Evolutionary conservation across 2,113 vertebrate species (phyloP).

Genomic region (Nanorana parkeri): DNA sequence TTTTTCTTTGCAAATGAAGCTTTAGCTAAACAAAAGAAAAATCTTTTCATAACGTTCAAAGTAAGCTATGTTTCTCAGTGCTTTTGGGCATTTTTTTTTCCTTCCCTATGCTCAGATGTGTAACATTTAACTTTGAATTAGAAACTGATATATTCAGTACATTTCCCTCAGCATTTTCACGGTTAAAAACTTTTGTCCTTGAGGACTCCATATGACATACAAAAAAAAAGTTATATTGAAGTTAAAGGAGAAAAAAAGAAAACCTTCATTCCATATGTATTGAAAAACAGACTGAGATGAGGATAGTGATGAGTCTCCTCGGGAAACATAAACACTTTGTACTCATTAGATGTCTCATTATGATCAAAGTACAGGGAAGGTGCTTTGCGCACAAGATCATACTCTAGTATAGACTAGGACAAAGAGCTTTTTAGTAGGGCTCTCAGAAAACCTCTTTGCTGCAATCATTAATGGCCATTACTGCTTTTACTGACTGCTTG

Average conservation of each 20-base stretch:
- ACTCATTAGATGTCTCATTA: conserved; percentile 81
- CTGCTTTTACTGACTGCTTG: conserved; percentile 75
- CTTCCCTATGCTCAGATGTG: conserved; percentile 21
- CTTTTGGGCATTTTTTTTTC: conserved; percentile 35
- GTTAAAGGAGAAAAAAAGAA: conserved; percentile 57
- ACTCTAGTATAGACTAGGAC: conserved; percentile 74
- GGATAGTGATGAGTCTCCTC: conserved; percentile 76
- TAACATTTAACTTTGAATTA: conserved; percentile 43
- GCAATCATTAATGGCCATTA: conserved; percentile 72
- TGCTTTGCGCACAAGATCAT: conserved; percentile 76
- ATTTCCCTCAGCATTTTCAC: conserved; percentile 10
- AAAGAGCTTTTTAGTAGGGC: conserved; percentile 76
- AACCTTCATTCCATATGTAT: conserved; percentile 63
- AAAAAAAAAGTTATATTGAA: conserved; percentile 55
- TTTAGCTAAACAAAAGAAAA: conserved; percentile 46
- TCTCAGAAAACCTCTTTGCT: conserved; percentile 72
- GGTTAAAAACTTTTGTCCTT: conserved; percentile 55
- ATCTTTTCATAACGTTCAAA: conserved; percentile 28
- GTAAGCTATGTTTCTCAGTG: conserved; percentile 35
- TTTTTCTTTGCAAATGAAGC: conserved; percentile 19
- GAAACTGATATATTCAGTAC: conserved; percentile 28
- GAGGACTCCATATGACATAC: conserved; percentile 60
- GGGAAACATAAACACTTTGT: conserved; percentile 76
- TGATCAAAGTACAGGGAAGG: conserved; percentile 77
- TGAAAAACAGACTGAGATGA: conserved; percentile 72